Evolutionary conservation across 2,797 vertebrate species (phyloP).

Genomic region (Clarias pachynema): DNA sequence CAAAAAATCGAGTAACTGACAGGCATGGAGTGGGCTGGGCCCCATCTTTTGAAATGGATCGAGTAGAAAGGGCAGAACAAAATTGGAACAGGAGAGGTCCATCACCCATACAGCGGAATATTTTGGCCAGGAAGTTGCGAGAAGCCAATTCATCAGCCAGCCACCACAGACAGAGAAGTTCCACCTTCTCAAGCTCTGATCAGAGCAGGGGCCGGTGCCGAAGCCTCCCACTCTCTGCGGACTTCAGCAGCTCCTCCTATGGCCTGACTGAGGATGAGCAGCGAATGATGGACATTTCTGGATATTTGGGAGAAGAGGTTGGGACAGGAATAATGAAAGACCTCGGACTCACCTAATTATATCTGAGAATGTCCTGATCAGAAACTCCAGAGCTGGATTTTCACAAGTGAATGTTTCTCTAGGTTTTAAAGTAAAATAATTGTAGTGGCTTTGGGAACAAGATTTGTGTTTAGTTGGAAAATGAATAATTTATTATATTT

Average conservation of each 20-base stretch:
- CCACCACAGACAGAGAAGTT: constrained; percentile 74
- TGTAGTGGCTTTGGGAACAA: not conserved
- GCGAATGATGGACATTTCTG: constrained; percentile 86
- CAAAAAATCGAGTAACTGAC: constrained; percentile 34
- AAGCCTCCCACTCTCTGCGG: constrained; percentile 83
- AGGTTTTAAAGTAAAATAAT: not conserved
- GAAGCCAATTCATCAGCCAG: constrained; percentile 73
- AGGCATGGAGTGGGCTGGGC: constrained; percentile 33
- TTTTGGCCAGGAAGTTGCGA: constrained; percentile 79
- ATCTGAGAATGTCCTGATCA: not conserved
- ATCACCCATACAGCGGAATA: constrained; percentile 83
- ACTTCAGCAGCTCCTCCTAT: constrained; percentile 83
- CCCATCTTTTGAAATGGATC: constrained; percentile 62
- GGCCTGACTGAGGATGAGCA: constrained; percentile 87
- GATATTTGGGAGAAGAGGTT: constrained; percentile 79
- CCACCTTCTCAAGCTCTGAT: constrained; percentile 73
- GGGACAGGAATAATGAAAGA: constrained; percentile 65
- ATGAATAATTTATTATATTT: not conserved
- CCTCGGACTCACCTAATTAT: constrained; percentile 38
- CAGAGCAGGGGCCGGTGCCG: constrained; percentile 79
- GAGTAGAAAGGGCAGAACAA: constrained; percentile 76
- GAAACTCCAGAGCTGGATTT: not conserved
- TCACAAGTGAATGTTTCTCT: not conserved
- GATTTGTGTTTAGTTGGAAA: not conserved
- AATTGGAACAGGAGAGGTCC: constrained; percentile 83